Conservation (phyloP, 2,797 vertebrate genomes). For the Phrynocephalus guinanensis region DNA sequence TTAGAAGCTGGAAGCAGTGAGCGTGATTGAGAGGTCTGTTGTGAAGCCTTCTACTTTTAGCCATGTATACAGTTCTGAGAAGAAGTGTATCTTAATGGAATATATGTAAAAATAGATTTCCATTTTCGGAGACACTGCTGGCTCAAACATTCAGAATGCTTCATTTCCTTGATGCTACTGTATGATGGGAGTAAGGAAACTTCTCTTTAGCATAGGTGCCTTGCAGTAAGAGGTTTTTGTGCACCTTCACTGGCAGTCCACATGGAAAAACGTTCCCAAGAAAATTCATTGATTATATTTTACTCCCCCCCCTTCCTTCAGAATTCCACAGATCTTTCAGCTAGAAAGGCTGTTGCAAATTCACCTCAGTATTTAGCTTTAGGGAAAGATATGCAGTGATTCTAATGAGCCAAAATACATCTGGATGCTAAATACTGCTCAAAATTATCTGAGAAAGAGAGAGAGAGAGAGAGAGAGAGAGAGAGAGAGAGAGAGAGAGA, state of each 20-base stretch:
- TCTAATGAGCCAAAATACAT: not conserved
- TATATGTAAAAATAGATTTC: constrained; percentile 29
- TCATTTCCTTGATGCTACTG: not conserved
- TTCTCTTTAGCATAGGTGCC: not conserved
- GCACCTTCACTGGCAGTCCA: not conserved
- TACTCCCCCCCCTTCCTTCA: not conserved
- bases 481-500: no score
- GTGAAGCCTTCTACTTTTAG: constrained; percentile 36
- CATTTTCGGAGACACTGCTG: not conserved
- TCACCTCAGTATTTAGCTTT: not conserved
- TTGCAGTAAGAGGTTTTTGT: not conserved
- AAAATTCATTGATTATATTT: not conserved
- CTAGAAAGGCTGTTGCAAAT: not conserved
- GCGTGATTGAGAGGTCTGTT: constrained; percentile 49
- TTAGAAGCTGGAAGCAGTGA: constrained; percentile 65
- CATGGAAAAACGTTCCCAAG: not conserved
- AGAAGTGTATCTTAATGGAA: constrained; percentile 19
- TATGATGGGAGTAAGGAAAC: not conserved
- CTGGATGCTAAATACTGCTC: not conserved
- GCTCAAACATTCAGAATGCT: not conserved
- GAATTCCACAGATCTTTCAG: not conserved
- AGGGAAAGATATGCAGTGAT: not conserved
- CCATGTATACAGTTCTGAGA: constrained; percentile 48
- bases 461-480: no score
- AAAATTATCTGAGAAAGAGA: not conserved